phyloP scores from a whole-genome alignment of 1,140 invertebrate genomes.

The Caenorhabditis elegans region WBcel235 BX284606.5:3229501-3230000 shows the following conservation, averaged over 20 bases:
- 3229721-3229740: background rate
- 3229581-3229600: background rate
- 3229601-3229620: constrained; percentile 25
- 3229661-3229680: constrained; percentile 23
- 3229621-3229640: background rate
- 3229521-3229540: background rate
- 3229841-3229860: background rate
- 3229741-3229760: background rate
- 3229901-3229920: constrained; percentile 8
- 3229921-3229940: background rate
- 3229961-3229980: constrained; percentile 35
- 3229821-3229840: background rate
- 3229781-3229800: background rate
- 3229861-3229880: background rate
- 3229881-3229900: background rate
- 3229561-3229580: background rate
- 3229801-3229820: constrained; percentile 20
- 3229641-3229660: background rate
- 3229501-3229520: constrained; percentile 17
- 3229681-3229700: constrained; percentile 44
- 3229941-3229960: constrained; percentile 38
- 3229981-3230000: constrained; percentile 17
- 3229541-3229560: constrained; percentile 31
- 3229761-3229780: too few species aligned
- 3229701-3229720: constrained; percentile 19